These are phyloP conservation scores for Thalpophila matura DNA, from an alignment of 2,888 invertebrate genomes.

Conservation along the genomic window DNA sequence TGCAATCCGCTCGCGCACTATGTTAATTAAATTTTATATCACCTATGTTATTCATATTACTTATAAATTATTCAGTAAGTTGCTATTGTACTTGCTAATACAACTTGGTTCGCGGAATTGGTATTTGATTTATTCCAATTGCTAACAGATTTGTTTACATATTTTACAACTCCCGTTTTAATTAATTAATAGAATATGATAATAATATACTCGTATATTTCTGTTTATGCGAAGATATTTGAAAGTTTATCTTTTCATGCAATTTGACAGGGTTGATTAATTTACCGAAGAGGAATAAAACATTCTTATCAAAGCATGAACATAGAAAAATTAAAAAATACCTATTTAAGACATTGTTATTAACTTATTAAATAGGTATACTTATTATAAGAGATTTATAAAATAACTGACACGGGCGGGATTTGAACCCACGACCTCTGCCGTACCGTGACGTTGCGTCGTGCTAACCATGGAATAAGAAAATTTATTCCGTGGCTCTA, in stretches of 20 bases:
- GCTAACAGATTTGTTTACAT: neutral
- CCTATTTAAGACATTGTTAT: too few relatives aligned
- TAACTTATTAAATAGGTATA: too few relatives aligned
- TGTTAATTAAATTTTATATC: slow-evolving; percentile 54
- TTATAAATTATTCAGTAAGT: slow-evolving; percentile 20
- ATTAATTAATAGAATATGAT: neutral
- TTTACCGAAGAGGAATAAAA: neutral
- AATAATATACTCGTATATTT: neutral
- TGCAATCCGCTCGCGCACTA: slow-evolving; percentile 61
- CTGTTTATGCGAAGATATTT: neutral
- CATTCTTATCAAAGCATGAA: too few relatives aligned
- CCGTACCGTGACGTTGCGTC: too few relatives aligned
- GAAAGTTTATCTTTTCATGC: neutral
- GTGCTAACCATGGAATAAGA: too few relatives aligned
- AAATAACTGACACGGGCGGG: too few relatives aligned
- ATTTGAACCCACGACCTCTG: too few relatives aligned
- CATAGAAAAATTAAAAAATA: too few relatives aligned
- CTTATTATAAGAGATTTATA: too few relatives aligned
- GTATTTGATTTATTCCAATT: slow-evolving; percentile 6
- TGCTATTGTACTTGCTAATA: neutral
- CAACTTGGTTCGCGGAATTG: neutral
- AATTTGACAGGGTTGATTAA: slow-evolving; percentile 4
- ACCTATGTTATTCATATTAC: neutral
- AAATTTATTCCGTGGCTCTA: too few relatives aligned
- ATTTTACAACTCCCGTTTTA: neutral